Base-by-base conservation (phyloP, 2,113 vertebrate species). In the Eira barbara region DNA sequence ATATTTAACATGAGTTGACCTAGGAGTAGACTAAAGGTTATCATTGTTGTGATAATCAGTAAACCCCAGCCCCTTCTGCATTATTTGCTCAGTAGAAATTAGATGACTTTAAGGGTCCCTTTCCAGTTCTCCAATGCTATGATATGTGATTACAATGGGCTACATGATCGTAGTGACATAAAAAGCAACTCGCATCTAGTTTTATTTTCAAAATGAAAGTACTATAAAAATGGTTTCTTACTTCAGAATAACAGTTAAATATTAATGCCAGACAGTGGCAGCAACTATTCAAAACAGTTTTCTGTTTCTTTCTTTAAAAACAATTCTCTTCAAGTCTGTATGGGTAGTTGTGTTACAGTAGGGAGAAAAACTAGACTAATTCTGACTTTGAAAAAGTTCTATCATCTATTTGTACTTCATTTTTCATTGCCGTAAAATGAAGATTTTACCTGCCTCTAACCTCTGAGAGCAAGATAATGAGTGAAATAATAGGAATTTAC, bases 121-220 rank as follows among this genome's bases (percentile, higher is more conserved):
- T 73, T 78, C 55, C 14, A 59, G 12, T 34, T 79, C 55, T 74
- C 76, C 65, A 10, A 29, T 55, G 61, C 76, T 45, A 3, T 27
- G 73, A 82, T 45, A 39, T 27, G 63, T 42, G 34, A 57, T 91
- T 80, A 76, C 29, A 47, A 29, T 34, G 55, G 52, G n/a, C 59
- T 84, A 1, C 57, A n/a, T 49, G 59, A 89, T 86, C 88, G 73
- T 34, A 55, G 49, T 29, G 49, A 61, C 82, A 55, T 94, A 88
- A 93, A 89, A 96, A 97, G 23, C 89, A 94, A 52, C 91, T 91
- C 3, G 67, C 55, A 47, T 42, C 67, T 80, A 39, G 36, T 94
- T 83, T 88, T n/a, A 74, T 90, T 97, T 86, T 95, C 55, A 81
- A 31, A 84, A 27, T 93, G 11, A 93, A 95, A 95, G 85, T 65